Conservation (phyloP, 2,888 invertebrate genomes). For the Cataglyphis albicans region DNA sequence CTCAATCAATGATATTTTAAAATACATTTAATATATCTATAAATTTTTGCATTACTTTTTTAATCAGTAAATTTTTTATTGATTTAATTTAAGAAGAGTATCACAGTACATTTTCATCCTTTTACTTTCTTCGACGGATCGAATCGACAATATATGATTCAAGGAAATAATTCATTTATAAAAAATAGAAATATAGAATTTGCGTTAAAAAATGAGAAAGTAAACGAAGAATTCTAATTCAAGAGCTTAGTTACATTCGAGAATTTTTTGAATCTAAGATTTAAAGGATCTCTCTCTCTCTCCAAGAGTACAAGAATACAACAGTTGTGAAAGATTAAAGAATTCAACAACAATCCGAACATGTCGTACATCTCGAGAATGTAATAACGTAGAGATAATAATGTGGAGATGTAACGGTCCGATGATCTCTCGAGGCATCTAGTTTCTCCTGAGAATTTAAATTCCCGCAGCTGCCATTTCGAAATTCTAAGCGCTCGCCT, state of each 20-base stretch:
- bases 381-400: conserved; percentile 14
- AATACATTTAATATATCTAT: background rate
- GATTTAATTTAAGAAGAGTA: background rate
- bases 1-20: background rate
- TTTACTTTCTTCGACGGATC: background rate
- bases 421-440: conserved; percentile 17
- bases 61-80: background rate
- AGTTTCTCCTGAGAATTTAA: conserved; percentile 31
- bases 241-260: background rate
- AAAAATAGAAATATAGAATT: background rate
- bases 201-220: background rate
- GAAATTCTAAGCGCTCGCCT: conserved; percentile 34
- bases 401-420: background rate
- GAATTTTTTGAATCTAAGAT: background rate
- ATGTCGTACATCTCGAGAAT: conserved; percentile 4
- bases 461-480: conserved; percentile 31
- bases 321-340: background rate
- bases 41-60: background rate
- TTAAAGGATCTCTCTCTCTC: background rate
- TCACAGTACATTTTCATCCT: background rate
- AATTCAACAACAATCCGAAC: conserved; percentile 16
- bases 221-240: background rate
- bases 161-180: background rate
- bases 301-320: background rate
- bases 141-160: background rate